These are phyloP conservation scores for Lasioglossum zephyrum DNA, from an alignment of 2,888 invertebrate genomes.

Conservation along the genomic window DNA sequence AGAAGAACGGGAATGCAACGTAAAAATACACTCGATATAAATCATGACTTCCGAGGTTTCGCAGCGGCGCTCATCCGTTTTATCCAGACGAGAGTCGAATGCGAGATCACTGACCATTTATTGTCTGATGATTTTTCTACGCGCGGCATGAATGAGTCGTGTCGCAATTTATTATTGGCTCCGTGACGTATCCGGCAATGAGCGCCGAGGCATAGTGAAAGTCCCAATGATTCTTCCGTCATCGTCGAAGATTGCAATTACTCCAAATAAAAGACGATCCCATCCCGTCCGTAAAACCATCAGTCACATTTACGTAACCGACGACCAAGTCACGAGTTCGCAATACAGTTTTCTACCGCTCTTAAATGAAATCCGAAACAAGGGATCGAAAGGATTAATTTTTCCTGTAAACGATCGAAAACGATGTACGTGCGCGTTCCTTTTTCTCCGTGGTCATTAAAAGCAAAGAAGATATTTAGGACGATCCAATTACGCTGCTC, in stretches of 20 bases:
- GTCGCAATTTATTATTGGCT: background rate
- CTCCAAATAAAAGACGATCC: background rate
- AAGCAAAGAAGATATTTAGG: background rate
- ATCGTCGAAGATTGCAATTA: background rate
- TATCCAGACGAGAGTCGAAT: constrained; percentile 35
- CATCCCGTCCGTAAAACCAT: background rate
- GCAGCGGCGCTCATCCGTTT: constrained; percentile 36
- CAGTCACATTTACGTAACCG: background rate
- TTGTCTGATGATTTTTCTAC: constrained; percentile 15
- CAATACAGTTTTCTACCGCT: too few relatives aligned
- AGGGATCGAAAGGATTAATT: too few relatives aligned
- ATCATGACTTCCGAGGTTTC: constrained; percentile 54
- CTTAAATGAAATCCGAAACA: too few relatives aligned
- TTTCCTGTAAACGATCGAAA: too few relatives aligned
- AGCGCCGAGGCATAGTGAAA: background rate
- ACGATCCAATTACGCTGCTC: background rate
- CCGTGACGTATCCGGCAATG: background rate
- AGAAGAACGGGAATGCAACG: constrained; percentile 38
- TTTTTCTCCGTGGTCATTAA: background rate
- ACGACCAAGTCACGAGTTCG: background rate
- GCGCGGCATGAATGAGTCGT: background rate
- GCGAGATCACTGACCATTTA: constrained; percentile 39
- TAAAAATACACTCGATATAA: constrained; percentile 38
- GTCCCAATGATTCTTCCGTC: background rate
- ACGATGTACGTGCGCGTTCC: too few relatives aligned